Evolutionary conservation across 1,140 invertebrate species (phyloP).

Genomic region (Goniozus legneri): DNA sequence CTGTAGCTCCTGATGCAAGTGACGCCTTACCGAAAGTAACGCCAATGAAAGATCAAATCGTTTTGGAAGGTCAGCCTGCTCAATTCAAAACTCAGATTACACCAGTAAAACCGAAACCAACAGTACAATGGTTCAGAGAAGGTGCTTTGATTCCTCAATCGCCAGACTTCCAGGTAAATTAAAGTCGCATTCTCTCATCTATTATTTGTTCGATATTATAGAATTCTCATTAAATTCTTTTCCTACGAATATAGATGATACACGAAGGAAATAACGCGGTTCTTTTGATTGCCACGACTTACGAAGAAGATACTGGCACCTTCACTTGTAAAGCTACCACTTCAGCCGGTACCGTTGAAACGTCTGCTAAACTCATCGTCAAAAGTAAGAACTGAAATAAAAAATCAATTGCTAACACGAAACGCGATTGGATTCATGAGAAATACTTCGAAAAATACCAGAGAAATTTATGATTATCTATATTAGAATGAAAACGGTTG

Average conservation of each 20-base stretch:
- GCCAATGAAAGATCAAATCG: slow-evolving; percentile 76
- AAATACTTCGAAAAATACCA: slow-evolving; percentile 12
- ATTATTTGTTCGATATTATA: not conserved
- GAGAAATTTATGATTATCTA: slow-evolving; percentile 12
- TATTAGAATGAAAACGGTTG: no score
- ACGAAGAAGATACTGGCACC: slow-evolving; percentile 88
- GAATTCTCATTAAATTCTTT: not conserved
- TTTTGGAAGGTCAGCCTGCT: slow-evolving; percentile 80
- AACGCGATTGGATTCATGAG: slow-evolving; percentile 24
- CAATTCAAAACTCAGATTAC: slow-evolving; percentile 82
- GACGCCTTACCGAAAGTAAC: slow-evolving; percentile 76
- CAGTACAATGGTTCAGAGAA: slow-evolving; percentile 86
- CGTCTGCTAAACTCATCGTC: slow-evolving; percentile 88
- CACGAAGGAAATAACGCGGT: slow-evolving; percentile 86
- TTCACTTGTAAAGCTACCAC: slow-evolving; percentile 91
- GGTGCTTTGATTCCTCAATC: slow-evolving; percentile 85
- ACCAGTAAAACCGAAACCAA: slow-evolving; percentile 74
- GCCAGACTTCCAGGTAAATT: slow-evolving; percentile 83
- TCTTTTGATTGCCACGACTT: slow-evolving; percentile 85
- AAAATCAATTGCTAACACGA: slow-evolving; percentile 37
- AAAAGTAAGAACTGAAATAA: slow-evolving; percentile 91
- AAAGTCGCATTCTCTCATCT: not conserved
- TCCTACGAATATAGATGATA: slow-evolving; percentile 73
- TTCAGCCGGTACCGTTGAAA: slow-evolving; percentile 85
- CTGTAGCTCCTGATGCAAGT: slow-evolving; percentile 68